A percentile compares a stretch with the other conserved stretches of the same genome.
phyloP scores from a whole-genome alignment of 2,888 invertebrate species.

The Embidobia sp. region DNA sequence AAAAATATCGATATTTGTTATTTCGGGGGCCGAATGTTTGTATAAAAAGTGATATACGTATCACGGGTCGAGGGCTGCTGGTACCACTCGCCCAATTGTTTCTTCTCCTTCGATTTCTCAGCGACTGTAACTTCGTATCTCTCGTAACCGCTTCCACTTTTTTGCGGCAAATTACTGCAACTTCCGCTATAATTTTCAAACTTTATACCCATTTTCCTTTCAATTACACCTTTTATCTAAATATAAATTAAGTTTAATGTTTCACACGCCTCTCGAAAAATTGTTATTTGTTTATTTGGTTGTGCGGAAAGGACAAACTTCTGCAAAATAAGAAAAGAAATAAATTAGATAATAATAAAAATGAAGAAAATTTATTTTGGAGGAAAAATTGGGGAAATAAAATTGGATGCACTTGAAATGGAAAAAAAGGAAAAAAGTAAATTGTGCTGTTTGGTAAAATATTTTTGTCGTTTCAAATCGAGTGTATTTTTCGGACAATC shows the following conservation, averaged over 20 bases:
- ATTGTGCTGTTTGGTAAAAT: too few species aligned
- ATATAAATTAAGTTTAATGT: neutral
- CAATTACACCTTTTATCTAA: neutral
- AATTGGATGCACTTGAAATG: too few species aligned
- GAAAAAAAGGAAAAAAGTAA: too few species aligned
- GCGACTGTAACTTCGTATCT: slow-evolving; percentile 3
- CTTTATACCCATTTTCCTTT: neutral
- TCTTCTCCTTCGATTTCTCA: slow-evolving; percentile 6
- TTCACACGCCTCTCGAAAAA: too few species aligned
- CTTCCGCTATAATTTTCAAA: slow-evolving; percentile 2
- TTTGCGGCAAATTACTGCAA: neutral
- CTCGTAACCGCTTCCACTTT: neutral
- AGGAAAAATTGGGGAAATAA: too few species aligned
- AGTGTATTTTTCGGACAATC: too few species aligned
- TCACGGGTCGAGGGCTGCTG: slow-evolving; percentile 1
- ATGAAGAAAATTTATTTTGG: too few species aligned
- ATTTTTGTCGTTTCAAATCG: too few species aligned
- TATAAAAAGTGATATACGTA: slow-evolving; percentile 31
- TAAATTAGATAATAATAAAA: too few species aligned
- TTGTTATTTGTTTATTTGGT: too few species aligned
- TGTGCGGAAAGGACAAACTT: too few species aligned
- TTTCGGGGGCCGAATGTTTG: slow-evolving; percentile 18
- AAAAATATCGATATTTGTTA: slow-evolving; percentile 33
- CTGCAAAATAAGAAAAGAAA: too few species aligned
- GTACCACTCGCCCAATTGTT: slow-evolving; percentile 14